These are phyloP conservation scores for Coluber constrictor DNA, from an alignment of 2,797 vertebrate genomes.

Conservation along the genomic window DNA sequence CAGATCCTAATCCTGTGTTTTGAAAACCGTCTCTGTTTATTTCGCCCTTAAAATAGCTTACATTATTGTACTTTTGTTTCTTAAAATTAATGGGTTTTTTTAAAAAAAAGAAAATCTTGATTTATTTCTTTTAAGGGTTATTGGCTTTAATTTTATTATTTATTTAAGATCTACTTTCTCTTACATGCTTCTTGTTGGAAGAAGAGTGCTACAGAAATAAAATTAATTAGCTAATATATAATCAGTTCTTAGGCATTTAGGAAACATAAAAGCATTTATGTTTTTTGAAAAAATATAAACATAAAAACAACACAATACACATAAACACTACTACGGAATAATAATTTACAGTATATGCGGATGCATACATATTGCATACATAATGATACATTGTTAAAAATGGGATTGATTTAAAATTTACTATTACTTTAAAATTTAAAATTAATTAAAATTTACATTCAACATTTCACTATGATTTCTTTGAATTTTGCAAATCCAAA, in stretches of 20 bases:
- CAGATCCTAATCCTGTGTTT: neutral
- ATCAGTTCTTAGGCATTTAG: neutral
- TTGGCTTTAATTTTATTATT: neutral
- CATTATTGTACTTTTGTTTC: neutral
- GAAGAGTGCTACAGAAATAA: neutral
- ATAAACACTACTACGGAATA: neutral
- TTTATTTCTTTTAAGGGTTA: neutral
- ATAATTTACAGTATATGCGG: neutral
- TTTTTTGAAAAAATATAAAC: neutral
- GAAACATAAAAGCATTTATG: neutral
- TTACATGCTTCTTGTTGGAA: neutral
- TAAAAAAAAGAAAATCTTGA: neutral
- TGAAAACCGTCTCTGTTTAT: neutral
- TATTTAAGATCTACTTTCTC: neutral
- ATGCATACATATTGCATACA: accelerated
- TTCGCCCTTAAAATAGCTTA: neutral
- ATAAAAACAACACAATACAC: neutral
- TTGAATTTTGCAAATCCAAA: neutral
- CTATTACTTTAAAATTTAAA: neutral
- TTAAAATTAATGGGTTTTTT: neutral
- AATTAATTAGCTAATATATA: neutral
- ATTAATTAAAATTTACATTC: neutral
- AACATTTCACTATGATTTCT: neutral
- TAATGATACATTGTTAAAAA: neutral
- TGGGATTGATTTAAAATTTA: neutral